phyloP scores from a whole-genome alignment of 2,113 vertebrate species.

The Corythornis vintsioides region DNA sequence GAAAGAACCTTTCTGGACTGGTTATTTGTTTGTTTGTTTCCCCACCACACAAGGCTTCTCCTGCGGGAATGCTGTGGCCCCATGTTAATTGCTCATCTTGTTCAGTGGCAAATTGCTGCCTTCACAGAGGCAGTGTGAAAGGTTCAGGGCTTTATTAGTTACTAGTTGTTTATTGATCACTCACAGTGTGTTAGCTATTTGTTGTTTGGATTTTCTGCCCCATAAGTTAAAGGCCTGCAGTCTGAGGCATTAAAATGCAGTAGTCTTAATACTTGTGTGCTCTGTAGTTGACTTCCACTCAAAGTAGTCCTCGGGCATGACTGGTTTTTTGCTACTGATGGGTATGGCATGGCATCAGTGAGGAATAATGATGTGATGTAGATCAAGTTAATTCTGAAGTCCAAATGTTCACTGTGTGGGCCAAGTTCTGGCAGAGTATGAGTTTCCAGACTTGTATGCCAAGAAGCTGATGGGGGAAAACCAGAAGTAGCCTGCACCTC shows the following conservation, averaged over 20 bases:
- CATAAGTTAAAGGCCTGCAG: neutral
- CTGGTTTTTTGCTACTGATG: neutral
- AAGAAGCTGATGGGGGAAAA: neutral
- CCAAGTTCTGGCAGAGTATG: neutral
- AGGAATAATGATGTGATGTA: constrained; percentile 4
- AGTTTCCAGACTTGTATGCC: neutral
- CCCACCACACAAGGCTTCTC: neutral
- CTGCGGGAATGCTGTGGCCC: neutral
- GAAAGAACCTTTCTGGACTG: neutral
- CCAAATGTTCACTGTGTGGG: neutral
- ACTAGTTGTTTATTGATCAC: constrained; percentile 49
- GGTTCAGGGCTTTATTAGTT: constrained; percentile 39
- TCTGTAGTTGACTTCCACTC: neutral
- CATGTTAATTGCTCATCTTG: constrained; percentile 33
- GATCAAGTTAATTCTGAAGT: constrained; percentile 54
- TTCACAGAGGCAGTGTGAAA: constrained; percentile 19
- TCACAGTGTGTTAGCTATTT: constrained; percentile 11
- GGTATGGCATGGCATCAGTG: neutral
- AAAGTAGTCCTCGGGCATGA: neutral
- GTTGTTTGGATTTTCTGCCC: constrained; percentile 10
- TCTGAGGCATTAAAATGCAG: constrained; percentile 7
- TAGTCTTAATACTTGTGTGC: neutral
- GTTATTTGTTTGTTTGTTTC: neutral
- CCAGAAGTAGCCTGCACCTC: neutral
- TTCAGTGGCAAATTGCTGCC: neutral